Percentiles rank a stretch among this genome's conserved stretches.
Conservation (phyloP, 2,888 invertebrate genomes). For the Tenthredo livida region DNA sequence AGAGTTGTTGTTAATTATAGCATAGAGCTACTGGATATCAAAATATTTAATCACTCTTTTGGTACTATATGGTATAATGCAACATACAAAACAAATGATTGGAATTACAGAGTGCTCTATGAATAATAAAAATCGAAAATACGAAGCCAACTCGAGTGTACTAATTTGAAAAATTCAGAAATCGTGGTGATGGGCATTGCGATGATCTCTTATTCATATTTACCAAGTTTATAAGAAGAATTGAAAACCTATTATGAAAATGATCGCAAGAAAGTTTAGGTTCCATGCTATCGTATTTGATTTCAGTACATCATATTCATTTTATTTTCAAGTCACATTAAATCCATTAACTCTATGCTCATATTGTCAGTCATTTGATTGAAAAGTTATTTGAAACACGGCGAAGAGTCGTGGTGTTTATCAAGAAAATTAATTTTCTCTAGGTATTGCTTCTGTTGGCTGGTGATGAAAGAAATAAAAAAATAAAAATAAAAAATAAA, state of each 20-base stretch:
- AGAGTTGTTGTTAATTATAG: conserved; percentile 51
- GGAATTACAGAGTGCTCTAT: neutral
- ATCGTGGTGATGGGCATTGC: neutral
- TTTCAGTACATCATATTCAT: conserved; percentile 33
- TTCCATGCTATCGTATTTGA: conserved; percentile 6
- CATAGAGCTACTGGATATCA: conserved; percentile 51
- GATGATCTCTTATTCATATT: neutral
- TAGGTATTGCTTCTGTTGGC: conserved; percentile 70
- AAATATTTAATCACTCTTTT: neutral
- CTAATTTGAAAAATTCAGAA: neutral
- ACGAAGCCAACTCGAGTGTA: neutral
- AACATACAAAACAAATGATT: neutral
- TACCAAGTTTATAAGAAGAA: neutral
- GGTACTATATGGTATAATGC: neutral
- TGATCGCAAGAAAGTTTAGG: conserved; percentile 14
- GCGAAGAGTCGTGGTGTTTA: conserved; percentile 26
- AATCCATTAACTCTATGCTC: conserved; percentile 52
- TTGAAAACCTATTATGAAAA: neutral
- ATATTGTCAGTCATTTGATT: conserved; percentile 27
- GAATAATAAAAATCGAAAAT: neutral
- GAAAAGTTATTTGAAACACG: conserved; percentile 32
- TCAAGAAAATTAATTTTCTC: conserved; percentile 57
- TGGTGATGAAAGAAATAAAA: conserved; percentile 55
- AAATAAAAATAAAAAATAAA: conserved; percentile 38
- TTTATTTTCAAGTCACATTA: conserved; percentile 24